These are phyloP conservation scores for Bombus waltoni DNA, from an alignment of 1,140 invertebrate species.

Conservation along the genomic window DNA sequence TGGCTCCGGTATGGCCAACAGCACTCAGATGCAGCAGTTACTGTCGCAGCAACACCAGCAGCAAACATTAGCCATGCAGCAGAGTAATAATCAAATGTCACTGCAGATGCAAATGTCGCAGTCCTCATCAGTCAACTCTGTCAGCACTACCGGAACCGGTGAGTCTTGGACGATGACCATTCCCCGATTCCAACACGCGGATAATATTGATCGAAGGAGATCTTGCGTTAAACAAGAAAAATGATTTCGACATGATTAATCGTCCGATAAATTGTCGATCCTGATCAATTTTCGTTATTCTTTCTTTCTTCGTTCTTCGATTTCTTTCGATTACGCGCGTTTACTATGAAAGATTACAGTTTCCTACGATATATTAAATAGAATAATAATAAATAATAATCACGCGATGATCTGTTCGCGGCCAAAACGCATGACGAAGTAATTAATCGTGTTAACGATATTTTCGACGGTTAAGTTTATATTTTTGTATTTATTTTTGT, in stretches of 20 bases:
- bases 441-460: neutral
- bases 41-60: constrained; percentile 85
- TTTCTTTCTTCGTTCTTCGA: no score
- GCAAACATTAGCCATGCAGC: constrained; percentile 85
- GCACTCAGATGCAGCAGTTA: constrained; percentile 83
- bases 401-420: neutral
- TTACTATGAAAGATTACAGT: neutral
- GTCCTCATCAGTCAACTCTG: constrained; percentile 79
- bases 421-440: neutral
- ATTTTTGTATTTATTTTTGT: neutral
- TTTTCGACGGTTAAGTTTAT: no score
- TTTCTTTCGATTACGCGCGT: neutral
- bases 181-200: neutral
- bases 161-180: constrained; percentile 25
- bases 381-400: neutral
- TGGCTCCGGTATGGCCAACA: constrained; percentile 76
- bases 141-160: constrained; percentile 77
- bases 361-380: neutral
- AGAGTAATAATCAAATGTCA: constrained; percentile 82
- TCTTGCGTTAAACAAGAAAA: neutral
- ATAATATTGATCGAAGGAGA: neutral
- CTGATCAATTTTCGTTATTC: neutral
- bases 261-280: neutral
- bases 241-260: neutral
- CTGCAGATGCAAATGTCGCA: constrained; percentile 83